A percentile compares a stretch with the other conserved stretches of the same genome.
Evolutionary conservation across 2,888 invertebrate species (phyloP).

Genomic region (Dermolepida albohirtum): DNA sequence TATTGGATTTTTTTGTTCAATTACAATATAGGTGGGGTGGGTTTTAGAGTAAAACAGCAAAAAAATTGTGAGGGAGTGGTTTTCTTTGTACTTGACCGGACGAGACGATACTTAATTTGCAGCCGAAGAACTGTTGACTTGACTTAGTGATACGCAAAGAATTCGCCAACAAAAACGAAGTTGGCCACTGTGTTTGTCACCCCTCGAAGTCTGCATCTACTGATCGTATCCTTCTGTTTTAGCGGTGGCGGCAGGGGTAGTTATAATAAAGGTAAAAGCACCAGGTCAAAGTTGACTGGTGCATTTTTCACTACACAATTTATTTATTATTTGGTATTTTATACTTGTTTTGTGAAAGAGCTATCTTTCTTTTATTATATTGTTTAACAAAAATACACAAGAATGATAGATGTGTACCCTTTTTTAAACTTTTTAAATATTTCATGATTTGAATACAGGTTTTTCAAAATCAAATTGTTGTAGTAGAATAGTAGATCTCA

Average conservation of each 20-base stretch:
- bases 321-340: conserved; percentile 50
- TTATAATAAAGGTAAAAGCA: conserved; percentile 96
- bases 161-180: conserved; percentile 58
- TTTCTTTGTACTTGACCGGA: conserved; percentile 33
- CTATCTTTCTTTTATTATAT: conserved; percentile 38
- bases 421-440: too few relatives aligned
- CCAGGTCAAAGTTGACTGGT: conserved; percentile 80
- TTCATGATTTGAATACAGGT: too few relatives aligned
- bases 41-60: conserved; percentile 1
- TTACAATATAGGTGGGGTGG: background rate
- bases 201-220: conserved; percentile 68
- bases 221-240: conserved; percentile 88
- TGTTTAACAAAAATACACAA: background rate
- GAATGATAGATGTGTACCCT: too few relatives aligned
- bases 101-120: conserved; percentile 65
- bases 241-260: conserved; percentile 95
- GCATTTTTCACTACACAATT: conserved; percentile 72
- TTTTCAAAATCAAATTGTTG: too few relatives aligned
- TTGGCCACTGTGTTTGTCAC: conserved; percentile 55
- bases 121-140: conserved; percentile 48
- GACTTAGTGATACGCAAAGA: conserved; percentile 58
- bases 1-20: background rate
- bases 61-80: conserved; percentile 15
- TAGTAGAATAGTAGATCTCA: too few relatives aligned
- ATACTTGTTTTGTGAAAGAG: conserved; percentile 47